Evolutionary conservation across 2,797 vertebrate genomes (phyloP).

Genomic region (Chaetophractus vellerosus): DNA sequence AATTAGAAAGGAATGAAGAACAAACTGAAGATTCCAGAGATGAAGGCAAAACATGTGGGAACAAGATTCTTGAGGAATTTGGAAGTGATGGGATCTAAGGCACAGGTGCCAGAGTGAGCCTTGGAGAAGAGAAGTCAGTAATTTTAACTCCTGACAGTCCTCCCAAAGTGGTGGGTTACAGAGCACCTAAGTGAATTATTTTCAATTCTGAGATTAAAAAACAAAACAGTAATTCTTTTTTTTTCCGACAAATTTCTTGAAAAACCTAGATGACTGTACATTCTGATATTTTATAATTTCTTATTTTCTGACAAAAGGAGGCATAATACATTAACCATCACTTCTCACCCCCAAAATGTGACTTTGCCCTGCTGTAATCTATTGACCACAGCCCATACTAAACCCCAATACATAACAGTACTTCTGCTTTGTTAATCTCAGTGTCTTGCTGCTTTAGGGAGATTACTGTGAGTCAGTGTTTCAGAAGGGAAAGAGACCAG

Average conservation of each 20-base stretch:
- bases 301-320: slow-evolving; percentile 28
- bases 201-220: neutral
- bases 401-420: neutral
- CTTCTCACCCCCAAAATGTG: slow-evolving; percentile 28
- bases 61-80: slow-evolving; percentile 74
- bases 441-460: slow-evolving; percentile 50
- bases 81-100: slow-evolving; percentile 49
- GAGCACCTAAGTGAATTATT: neutral
- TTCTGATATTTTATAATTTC: slow-evolving; percentile 56
- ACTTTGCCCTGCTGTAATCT: slow-evolving; percentile 40
- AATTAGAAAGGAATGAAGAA: slow-evolving; percentile 20
- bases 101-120: neutral
- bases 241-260: slow-evolving; percentile 42
- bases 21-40: slow-evolving; percentile 55
- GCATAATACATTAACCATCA: slow-evolving; percentile 23
- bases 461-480: slow-evolving; percentile 64
- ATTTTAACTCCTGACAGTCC: slow-evolving; percentile 55
- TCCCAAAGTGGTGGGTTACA: neutral
- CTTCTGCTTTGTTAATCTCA: slow-evolving; percentile 47
- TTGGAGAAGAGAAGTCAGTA: slow-evolving; percentile 18
- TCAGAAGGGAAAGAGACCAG: slow-evolving; percentile 60
- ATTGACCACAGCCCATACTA: slow-evolving; percentile 41
- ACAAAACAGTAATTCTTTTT: neutral
- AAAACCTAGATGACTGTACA: slow-evolving; percentile 14
- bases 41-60: slow-evolving; percentile 53